These are phyloP conservation scores for Molothrus aeneus DNA, from an alignment of 2,797 vertebrate species.

Conservation along the genomic window DNA sequence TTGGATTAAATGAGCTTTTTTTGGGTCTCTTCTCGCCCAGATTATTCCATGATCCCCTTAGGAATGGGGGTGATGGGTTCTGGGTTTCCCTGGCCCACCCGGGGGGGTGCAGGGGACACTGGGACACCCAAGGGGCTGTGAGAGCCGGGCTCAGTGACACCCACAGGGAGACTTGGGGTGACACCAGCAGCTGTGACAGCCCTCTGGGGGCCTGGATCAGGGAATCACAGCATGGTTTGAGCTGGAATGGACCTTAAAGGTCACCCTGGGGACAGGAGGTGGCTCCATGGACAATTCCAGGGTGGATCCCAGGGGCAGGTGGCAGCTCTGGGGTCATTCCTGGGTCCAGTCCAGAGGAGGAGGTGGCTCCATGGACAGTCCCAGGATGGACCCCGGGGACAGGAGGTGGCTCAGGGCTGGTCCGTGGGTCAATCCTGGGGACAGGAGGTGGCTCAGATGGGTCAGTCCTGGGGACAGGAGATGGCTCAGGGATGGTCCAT, in stretches of 20 bases:
- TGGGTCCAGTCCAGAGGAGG: not conserved
- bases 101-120: not conserved
- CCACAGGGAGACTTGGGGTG: not conserved
- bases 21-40: not conserved
- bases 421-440: not conserved
- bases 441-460: no score
- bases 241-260: not conserved
- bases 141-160: not conserved
- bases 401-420: not conserved
- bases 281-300: not conserved
- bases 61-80: fast-evolving
- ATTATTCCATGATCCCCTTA: not conserved
- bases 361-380: not conserved
- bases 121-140: not conserved
- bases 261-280: not conserved
- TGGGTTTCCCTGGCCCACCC: not conserved
- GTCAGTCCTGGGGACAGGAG: no score
- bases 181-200: not conserved
- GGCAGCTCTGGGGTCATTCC: not conserved
- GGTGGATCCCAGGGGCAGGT: not conserved
- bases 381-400: not conserved
- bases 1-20: not conserved
- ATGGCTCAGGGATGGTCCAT: not conserved
- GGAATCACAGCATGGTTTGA: not conserved
- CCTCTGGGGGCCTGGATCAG: fast-evolving